Percentiles rank a stretch among this genome's conserved stretches.
These are phyloP conservation scores for Drosophila nigromelanica DNA, from an alignment of 1,140 invertebrate species.

Conservation along the genomic window DNA sequence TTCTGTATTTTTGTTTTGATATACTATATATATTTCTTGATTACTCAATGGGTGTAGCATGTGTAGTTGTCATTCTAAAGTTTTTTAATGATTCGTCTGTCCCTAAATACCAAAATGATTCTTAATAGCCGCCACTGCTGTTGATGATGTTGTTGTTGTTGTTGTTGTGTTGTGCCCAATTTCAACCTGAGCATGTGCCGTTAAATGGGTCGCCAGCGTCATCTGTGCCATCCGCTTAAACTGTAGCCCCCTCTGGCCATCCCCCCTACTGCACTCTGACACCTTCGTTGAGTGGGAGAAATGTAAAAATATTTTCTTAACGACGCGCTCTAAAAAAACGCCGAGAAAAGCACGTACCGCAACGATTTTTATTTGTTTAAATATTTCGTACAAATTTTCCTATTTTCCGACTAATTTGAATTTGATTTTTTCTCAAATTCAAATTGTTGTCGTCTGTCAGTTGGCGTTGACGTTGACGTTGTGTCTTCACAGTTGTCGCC, in stretches of 20 bases:
- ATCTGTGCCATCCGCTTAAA: conserved; percentile 23
- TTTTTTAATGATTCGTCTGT: conserved; percentile 59
- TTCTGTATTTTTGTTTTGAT: neutral
- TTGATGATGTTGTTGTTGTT: neutral
- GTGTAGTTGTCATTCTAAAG: conserved; percentile 10
- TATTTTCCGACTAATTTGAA: conserved; percentile 64
- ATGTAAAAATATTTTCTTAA: conserved; percentile 79
- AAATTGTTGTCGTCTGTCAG: conserved; percentile 62
- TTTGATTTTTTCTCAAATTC: conserved; percentile 29
- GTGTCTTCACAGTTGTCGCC: conserved; percentile 64
- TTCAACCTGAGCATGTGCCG: conserved; percentile 63
- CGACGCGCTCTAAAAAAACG: conserved; percentile 79
- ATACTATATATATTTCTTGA: conserved; percentile 4
- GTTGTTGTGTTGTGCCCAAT: conserved; percentile 40
- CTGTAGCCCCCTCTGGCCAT: neutral
- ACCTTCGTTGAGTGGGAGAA: neutral
- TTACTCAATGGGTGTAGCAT: conserved; percentile 14
- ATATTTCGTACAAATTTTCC: conserved; percentile 64
- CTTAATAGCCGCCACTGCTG: conserved; percentile 46
- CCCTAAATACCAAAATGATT: conserved; percentile 43
- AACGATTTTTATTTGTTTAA: conserved; percentile 80
- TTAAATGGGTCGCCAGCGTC: conserved; percentile 65
- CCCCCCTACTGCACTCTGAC: neutral
- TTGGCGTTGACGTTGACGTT: conserved; percentile 60
- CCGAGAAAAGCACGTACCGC: conserved; percentile 74